Conservation (phyloP, 2,888 invertebrate genomes). For the Busseola fusca region DNA sequence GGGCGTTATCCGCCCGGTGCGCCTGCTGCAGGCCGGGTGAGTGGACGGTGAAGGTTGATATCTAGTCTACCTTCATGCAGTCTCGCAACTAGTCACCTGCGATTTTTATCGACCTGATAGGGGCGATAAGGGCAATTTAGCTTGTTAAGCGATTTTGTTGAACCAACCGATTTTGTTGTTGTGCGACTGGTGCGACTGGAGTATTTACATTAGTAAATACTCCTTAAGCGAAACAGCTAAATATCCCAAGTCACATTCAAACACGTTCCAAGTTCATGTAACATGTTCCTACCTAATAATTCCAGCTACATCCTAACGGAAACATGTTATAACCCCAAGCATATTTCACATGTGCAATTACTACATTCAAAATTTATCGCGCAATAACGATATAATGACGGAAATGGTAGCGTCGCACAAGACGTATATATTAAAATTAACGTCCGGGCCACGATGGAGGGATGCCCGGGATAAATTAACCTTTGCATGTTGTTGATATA, state of each 20-base stretch:
- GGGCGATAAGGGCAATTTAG: background rate
- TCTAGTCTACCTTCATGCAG: too few relatives aligned
- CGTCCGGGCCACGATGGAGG: constrained; percentile 68
- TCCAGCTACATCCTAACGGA: constrained; percentile 43
- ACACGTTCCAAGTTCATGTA: constrained; percentile 11
- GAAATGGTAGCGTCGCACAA: constrained; percentile 68
- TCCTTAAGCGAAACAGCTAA: constrained; percentile 6
- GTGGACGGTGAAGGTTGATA: too few relatives aligned
- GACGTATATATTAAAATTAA: constrained; percentile 76
- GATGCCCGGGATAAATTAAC: constrained; percentile 71
- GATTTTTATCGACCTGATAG: background rate
- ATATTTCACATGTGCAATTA: constrained; percentile 63
- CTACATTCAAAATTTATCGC: constrained; percentile 72
- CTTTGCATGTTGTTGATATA: constrained; percentile 48
- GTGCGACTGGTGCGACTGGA: too few relatives aligned
- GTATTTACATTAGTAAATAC: too few relatives aligned
- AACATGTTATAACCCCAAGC: constrained; percentile 43
- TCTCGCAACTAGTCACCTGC: background rate
- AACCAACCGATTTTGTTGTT: too few relatives aligned
- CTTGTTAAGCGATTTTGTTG: background rate
- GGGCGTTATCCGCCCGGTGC: too few relatives aligned
- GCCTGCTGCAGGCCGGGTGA: too few relatives aligned
- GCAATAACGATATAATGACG: constrained; percentile 77
- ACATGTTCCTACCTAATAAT: constrained; percentile 37
- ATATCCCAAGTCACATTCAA: constrained; percentile 21